Evolutionary conservation across 2,888 invertebrate species (phyloP).

Genomic region (Suillia variegata): DNA sequence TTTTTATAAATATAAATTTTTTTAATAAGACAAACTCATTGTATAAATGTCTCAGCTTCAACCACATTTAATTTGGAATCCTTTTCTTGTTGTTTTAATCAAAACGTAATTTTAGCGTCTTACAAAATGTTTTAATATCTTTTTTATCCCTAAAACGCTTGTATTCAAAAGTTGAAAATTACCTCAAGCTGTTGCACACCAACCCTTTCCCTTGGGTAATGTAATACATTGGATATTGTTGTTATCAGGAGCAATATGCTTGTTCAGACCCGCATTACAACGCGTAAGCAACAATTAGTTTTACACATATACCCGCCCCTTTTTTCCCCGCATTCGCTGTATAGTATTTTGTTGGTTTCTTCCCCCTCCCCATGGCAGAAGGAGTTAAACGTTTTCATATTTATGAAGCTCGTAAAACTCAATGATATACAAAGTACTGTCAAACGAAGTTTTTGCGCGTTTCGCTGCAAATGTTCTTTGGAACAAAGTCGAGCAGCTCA

Average conservation of each 20-base stretch:
- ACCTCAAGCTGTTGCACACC: constrained; percentile 57
- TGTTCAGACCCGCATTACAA: constrained; percentile 51
- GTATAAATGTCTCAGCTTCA: no score
- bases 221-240: constrained; percentile 27
- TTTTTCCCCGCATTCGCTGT: constrained; percentile 5
- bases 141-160: constrained; percentile 40
- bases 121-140: constrained; percentile 12
- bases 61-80: no score
- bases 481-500: constrained; percentile 1
- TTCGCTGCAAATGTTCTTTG: constrained; percentile 7
- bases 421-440: constrained; percentile 58
- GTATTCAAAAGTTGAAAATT: constrained; percentile 47
- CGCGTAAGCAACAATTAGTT: constrained; percentile 57
- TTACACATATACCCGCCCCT: constrained; percentile 37
- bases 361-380: constrained; percentile 22
- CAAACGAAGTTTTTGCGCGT: constrained; percentile 19
- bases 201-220: constrained; percentile 16
- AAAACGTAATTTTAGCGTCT: constrained; percentile 1
- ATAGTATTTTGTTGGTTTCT: background rate
- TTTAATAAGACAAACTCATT: no score
- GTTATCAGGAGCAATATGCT: constrained; percentile 39
- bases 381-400: constrained; percentile 58
- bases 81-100: no score
- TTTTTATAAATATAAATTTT: no score
- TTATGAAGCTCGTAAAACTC: constrained; percentile 58